Conservation (phyloP, 2,888 invertebrate species). For the Phania funesta region DNA sequence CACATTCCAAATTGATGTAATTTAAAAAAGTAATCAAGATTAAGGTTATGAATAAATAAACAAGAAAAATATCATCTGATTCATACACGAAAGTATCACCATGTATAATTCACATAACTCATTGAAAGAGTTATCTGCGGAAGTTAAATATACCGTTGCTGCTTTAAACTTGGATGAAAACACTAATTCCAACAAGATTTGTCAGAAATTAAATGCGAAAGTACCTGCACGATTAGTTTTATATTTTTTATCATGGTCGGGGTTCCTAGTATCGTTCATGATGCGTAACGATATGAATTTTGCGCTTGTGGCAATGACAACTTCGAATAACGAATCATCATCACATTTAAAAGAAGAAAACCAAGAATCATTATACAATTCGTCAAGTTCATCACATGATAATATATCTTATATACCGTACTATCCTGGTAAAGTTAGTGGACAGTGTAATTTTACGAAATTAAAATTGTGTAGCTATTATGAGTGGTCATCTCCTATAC, state of each 20-base stretch:
- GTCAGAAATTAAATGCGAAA: conserved; percentile 71
- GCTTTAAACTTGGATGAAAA: conserved; percentile 42
- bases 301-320: conserved; percentile 86
- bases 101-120: conserved; percentile 62
- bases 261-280: conserved; percentile 88
- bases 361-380: not conserved
- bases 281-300: conserved; percentile 88
- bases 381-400: conserved; percentile 1
- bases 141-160: conserved; percentile 47
- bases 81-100: not conserved
- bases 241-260: conserved; percentile 87
- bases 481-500: conserved; percentile 84
- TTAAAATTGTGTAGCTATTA: conserved; percentile 73
- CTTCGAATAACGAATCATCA: conserved; percentile 36
- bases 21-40: conserved; percentile 24
- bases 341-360: conserved; percentile 50
- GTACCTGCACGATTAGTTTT: conserved; percentile 86
- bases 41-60: conserved; percentile 16
- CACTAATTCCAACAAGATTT: conserved; percentile 32
- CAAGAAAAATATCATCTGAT: not conserved
- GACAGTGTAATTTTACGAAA: not conserved
- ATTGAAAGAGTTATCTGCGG: conserved; percentile 57
- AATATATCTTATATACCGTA: not conserved
- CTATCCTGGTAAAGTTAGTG: conserved; percentile 2
- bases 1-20: conserved; percentile 44